Base-by-base conservation (phyloP, 2,113 vertebrate genomes). In the Dipodomys stephensi region DNA sequence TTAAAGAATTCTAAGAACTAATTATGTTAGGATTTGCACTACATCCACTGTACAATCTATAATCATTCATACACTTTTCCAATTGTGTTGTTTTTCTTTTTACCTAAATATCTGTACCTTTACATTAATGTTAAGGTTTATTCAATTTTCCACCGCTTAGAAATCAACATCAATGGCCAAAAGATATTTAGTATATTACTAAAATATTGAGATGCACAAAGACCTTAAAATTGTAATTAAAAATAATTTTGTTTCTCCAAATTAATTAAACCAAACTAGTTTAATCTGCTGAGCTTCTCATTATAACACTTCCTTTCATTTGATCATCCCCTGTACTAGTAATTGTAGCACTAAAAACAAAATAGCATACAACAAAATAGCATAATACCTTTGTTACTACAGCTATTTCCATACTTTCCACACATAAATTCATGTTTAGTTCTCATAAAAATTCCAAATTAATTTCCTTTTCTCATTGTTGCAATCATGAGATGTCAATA, bases 261-360 rank as follows among this genome's bases (percentile, higher is more conserved):
- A 64, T 64, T 64, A 73, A 28, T 28, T 86, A 90, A 71, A 74
- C n/a, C 88, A 78, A 64, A 69, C 7, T 81, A 72, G 8, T 8
- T 49, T 78, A 78, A 94, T 81, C 32, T 69, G 49, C 20, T 90
- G 68, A 74, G 28, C 4, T 84, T 2, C 6, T 81, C 13, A 67
- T 81, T 83, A 72, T 32, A 72, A 13, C 10, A 62, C 57, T 96
- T 93, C 30, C 80, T 91, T 79, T 86, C 69, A 65, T 83, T 85
- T 62, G 44, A 6, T 77, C 30, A 82, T 82, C 77, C 32, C 8
- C 9, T 90, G n/a, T 53, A 30, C 3, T 28, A 88, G 35, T 76
- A 94, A 62, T 49, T 81, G 9, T 32, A 76, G 22, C 44, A 79
- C 69, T 82, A 73, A 90, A 95, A 93, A 84, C 85, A 44, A 91